These are phyloP conservation scores for Syrista parreyssii DNA, from an alignment of 2,888 invertebrate genomes.

Conservation along the genomic window DNA sequence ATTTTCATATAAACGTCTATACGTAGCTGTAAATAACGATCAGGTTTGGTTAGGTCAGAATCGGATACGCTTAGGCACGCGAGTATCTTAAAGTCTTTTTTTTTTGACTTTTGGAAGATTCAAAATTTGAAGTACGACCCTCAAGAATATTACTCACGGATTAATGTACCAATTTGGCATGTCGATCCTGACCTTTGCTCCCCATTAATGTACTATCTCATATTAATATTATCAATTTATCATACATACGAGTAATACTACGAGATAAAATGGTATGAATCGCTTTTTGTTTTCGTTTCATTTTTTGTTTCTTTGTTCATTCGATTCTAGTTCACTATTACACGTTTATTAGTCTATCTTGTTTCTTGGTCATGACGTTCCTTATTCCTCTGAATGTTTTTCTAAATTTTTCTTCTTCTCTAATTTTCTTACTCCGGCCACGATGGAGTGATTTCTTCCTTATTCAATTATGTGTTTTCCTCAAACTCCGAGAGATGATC, in stretches of 20 bases:
- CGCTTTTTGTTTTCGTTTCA: constrained; percentile 1
- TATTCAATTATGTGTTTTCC: neutral
- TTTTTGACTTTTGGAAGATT: neutral
- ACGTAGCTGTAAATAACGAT: constrained; percentile 33
- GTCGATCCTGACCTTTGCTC: constrained; percentile 8
- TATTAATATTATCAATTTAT: constrained; percentile 27
- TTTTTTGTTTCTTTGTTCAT: neutral
- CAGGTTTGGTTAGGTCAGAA: constrained; percentile 15
- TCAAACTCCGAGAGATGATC: neutral
- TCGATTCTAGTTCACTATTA: neutral
- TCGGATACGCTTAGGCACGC: neutral
- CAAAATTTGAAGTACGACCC: neutral
- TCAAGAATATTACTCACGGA: neutral
- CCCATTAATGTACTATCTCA: neutral
- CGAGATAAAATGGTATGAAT: constrained; percentile 38
- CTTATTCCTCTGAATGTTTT: neutral
- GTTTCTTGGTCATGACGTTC: constrained; percentile 18
- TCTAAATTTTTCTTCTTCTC: neutral
- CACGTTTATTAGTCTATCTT: constrained; percentile 2
- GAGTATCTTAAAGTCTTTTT: neutral
- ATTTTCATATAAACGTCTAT: constrained; percentile 46
- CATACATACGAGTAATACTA: constrained; percentile 42
- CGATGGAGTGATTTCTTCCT: neutral
- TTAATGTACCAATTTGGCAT: neutral
- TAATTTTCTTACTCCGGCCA: neutral